A percentile compares a stretch with the other conserved stretches of the same genome.
Conservation (phyloP, 2,113 vertebrate species). For the Rhea americana region DNA sequence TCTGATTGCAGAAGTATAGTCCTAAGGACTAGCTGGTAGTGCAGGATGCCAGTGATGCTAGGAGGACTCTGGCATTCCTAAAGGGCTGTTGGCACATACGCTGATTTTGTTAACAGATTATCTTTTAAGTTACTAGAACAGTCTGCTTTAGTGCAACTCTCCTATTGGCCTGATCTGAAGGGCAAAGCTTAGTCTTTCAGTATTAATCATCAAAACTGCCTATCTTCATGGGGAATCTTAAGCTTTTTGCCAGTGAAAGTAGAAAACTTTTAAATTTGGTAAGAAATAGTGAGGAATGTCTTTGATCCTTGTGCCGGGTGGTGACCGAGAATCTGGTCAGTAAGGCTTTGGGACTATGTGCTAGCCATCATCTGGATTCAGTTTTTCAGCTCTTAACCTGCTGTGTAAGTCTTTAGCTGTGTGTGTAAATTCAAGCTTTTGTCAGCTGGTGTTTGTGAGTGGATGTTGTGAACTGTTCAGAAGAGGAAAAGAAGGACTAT, state of each 20-base stretch:
- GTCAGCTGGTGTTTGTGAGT: neutral
- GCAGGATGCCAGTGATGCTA: accelerated
- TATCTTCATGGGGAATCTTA: neutral
- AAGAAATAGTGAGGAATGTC: neutral
- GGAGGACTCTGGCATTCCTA: neutral
- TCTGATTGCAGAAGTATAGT: neutral
- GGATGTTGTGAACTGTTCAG: neutral
- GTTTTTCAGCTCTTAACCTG: neutral
- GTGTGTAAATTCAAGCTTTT: neutral
- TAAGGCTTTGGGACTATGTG: neutral
- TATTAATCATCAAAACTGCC: neutral
- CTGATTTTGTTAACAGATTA: neutral
- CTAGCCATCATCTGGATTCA: neutral
- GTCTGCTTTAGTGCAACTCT: neutral
- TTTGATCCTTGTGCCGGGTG: neutral
- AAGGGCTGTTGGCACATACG: accelerated
- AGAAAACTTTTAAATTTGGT: neutral
- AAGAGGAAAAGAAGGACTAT: neutral
- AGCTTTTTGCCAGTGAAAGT: neutral
- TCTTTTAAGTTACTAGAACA: neutral
- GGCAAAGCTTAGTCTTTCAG: neutral
- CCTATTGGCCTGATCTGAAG: neutral
- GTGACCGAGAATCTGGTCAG: neutral
- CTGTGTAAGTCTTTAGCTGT: neutral
- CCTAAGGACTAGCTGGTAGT: neutral